Conservation (phyloP, 2,888 invertebrate species). For the Luffia ferchaultella region DNA sequence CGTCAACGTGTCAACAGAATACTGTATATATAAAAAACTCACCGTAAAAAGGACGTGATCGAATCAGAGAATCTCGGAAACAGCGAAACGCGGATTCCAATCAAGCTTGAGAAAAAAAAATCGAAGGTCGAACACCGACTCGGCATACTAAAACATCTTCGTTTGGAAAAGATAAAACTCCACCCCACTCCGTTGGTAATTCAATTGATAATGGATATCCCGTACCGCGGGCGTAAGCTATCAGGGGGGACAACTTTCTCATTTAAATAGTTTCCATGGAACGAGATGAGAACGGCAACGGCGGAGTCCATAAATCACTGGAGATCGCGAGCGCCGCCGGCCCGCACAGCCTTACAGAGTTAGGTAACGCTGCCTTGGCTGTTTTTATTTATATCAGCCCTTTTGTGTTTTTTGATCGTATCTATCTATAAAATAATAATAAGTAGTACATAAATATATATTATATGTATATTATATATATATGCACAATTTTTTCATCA, state of each 20-base stretch:
- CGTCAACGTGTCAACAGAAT: too few species aligned
- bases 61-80: too few species aligned
- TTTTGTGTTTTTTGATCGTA: too few species aligned
- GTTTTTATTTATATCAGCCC: not conserved
- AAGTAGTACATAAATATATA: too few species aligned
- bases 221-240: conserved; percentile 15
- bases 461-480: too few species aligned
- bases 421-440: too few species aligned
- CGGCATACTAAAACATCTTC: conserved; percentile 1
- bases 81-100: not conserved
- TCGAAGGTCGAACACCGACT: not conserved
- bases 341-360: not conserved
- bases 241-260: conserved; percentile 41
- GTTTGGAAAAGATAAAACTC: not conserved
- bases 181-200: conserved; percentile 19
- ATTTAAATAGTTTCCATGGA: conserved; percentile 47
- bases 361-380: not conserved
- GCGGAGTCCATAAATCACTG: conserved; percentile 24
- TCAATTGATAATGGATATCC: conserved; percentile 28
- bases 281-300: conserved; percentile 1
- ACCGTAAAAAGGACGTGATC: too few species aligned
- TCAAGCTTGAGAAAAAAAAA: not conserved
- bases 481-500: too few species aligned
- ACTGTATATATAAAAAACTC: too few species aligned
- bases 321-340: not conserved